A percentile compares a stretch with the other conserved stretches of the same genome.
These are phyloP conservation scores for zebrafish (Danio rerio) DNA, from an alignment of 2,113 vertebrate genomes.

Conservation along the genomic window DNA sequence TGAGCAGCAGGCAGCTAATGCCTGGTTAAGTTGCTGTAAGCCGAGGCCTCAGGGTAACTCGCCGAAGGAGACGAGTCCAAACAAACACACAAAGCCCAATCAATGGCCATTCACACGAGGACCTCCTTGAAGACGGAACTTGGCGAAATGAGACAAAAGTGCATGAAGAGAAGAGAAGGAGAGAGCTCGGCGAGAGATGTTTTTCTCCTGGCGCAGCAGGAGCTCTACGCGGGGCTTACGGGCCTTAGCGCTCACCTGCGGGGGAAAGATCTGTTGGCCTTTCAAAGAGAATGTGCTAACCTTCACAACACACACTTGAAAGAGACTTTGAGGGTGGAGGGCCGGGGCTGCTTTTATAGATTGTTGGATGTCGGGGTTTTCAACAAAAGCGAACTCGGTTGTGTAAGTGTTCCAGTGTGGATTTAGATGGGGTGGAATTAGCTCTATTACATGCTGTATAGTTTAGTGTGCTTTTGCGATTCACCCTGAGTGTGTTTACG, in stretches of 20 bases:
- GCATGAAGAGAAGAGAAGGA: background rate
- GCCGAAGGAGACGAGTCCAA: conserved; percentile 33
- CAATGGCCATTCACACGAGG: conserved; percentile 46
- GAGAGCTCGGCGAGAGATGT: conserved; percentile 1
- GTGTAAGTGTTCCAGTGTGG: conserved; percentile 8
- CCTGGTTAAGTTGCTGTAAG: conserved; percentile 66
- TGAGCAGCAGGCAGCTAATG: conserved; percentile 70
- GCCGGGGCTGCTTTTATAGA: conserved; percentile 41
- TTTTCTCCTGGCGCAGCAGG: conserved; percentile 51
- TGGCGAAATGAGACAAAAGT: conserved; percentile 49
- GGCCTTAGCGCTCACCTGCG: conserved; percentile 19
- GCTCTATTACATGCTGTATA: background rate
- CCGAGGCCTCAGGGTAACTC: conserved; percentile 50
- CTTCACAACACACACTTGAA: conserved; percentile 53
- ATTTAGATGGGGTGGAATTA: conserved; percentile 2
- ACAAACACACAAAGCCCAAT: conserved; percentile 54
- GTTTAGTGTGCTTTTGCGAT: background rate
- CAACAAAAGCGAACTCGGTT: background rate
- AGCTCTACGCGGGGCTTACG: conserved; percentile 12
- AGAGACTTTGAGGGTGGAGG: conserved; percentile 31
- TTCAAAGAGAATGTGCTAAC: conserved; percentile 49
- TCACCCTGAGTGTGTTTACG: conserved; percentile 1
- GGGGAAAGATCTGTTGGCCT: conserved; percentile 44
- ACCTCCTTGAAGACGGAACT: conserved; percentile 21
- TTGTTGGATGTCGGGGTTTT: background rate